phyloP scores from a whole-genome alignment of 2,113 vertebrate species.

The Grammomys surdaster region DNA sequence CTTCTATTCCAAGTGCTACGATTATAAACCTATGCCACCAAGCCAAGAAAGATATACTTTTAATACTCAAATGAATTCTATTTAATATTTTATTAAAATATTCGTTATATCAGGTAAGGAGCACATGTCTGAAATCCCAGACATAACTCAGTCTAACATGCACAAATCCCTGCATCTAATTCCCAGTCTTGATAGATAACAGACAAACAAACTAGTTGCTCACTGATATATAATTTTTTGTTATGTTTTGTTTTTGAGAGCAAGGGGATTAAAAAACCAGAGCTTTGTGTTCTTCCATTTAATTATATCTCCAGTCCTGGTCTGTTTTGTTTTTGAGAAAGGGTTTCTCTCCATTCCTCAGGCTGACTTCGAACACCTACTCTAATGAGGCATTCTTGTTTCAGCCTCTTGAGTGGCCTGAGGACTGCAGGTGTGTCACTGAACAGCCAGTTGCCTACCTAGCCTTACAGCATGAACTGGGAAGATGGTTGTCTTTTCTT shows the following conservation, averaged over 20 bases:
- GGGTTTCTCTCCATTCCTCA: neutral
- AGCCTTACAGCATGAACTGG: conserved; percentile 32
- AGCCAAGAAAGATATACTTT: conserved; percentile 35
- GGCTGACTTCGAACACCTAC: neutral
- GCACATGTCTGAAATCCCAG: neutral
- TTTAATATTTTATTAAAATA: conserved; percentile 40
- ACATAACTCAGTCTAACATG: neutral
- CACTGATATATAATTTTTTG: neutral
- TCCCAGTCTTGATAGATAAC: neutral
- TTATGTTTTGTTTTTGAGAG: too few relatives aligned
- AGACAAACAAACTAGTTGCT: neutral
- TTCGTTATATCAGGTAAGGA: neutral
- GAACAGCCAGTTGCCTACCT: neutral
- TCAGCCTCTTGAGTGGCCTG: neutral
- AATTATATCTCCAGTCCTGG: neutral
- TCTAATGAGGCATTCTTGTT: neutral
- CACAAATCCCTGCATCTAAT: neutral
- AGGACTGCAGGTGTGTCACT: neutral
- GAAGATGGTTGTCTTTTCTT: conserved; percentile 49
- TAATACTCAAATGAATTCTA: conserved; percentile 34
- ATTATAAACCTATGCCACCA: neutral
- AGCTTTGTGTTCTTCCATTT: neutral
- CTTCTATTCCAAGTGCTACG: neutral
- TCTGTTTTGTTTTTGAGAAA: conserved; percentile 2
- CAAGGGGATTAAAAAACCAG: neutral